A percentile compares a stretch with the other conserved stretches of the same genome.
phyloP scores from a whole-genome alignment of 1,140 invertebrate species.

The Campodea augens region DNA sequence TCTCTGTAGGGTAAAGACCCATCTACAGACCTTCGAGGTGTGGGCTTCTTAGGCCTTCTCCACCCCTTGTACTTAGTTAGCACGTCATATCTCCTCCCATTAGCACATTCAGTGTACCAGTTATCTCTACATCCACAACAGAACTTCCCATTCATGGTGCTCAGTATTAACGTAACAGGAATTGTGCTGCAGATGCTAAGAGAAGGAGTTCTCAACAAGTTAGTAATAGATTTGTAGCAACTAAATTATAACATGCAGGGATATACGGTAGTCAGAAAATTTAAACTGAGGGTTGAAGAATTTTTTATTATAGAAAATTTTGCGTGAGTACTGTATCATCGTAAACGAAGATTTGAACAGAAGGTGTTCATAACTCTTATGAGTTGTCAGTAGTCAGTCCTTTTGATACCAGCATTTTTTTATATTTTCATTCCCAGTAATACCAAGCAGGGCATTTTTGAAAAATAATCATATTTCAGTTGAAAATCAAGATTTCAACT shows the following conservation, averaged over 20 bases:
- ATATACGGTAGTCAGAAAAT: too few species aligned
- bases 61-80: conserved; percentile 28
- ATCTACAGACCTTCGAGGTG: conserved; percentile 32
- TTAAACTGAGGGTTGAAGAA: too few species aligned
- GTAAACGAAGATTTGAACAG: too few species aligned
- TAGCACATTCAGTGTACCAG: conserved; percentile 28
- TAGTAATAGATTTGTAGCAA: conserved; percentile 12
- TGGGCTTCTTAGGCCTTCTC: conserved; percentile 31
- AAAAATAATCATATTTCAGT: too few species aligned
- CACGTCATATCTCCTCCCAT: conserved; percentile 20
- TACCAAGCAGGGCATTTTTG: too few species aligned
- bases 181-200: conserved; percentile 30
- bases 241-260: too few species aligned
- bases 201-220: conserved; percentile 32
- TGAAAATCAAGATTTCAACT: neutral
- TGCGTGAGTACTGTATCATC: too few species aligned
- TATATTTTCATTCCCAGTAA: too few species aligned
- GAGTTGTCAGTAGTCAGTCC: too few species aligned
- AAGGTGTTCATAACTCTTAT: too few species aligned
- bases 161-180: conserved; percentile 34
- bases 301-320: too few species aligned
- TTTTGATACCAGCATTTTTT: too few species aligned
- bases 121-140: conserved; percentile 29
- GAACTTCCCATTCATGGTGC: conserved; percentile 35
- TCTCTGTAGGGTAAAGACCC: conserved; percentile 30